Percentiles rank a stretch among this genome's conserved stretches.
These are phyloP conservation scores for Cardiocondyla obscurior DNA, from an alignment of 1,140 invertebrate species.

Conservation along the genomic window DNA sequence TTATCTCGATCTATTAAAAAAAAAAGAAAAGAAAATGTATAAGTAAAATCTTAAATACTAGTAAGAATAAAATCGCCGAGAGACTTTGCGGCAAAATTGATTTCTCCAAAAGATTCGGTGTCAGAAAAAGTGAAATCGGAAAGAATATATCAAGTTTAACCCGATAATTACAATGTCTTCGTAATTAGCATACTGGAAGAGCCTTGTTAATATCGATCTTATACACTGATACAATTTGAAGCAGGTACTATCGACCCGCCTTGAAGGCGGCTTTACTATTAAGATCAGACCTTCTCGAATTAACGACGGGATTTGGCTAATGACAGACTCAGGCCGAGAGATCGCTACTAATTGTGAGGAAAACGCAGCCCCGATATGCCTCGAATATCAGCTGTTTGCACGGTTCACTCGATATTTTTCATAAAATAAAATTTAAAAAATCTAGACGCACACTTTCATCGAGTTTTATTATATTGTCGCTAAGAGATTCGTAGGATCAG, in stretches of 20 bases:
- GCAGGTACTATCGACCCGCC: slow-evolving; percentile 51
- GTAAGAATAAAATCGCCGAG: background rate
- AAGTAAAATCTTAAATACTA: no score
- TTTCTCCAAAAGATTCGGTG: background rate
- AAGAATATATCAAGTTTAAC: background rate
- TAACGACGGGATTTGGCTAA: slow-evolving; percentile 51
- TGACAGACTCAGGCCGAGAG: slow-evolving; percentile 40
- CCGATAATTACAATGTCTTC: slow-evolving; percentile 45
- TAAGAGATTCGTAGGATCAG: no score
- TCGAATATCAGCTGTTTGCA: background rate
- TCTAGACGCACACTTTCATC: no score
- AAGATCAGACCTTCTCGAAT: slow-evolving; percentile 37
- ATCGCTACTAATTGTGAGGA: slow-evolving; percentile 60
- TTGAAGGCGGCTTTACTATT: slow-evolving; percentile 6
- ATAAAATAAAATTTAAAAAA: slow-evolving; percentile 3
- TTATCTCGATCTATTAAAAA: background rate
- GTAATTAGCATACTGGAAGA: slow-evolving; percentile 57
- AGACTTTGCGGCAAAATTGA: background rate
- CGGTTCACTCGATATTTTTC: background rate
- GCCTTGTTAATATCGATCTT: slow-evolving; percentile 53
- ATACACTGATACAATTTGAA: slow-evolving; percentile 46
- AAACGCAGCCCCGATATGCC: slow-evolving; percentile 38
- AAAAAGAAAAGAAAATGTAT: background rate
- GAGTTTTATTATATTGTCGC: no score
- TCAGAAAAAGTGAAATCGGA: slow-evolving; percentile 1